Evolutionary conservation across 2,113 vertebrate species (phyloP).

Genomic region (Microcebus tavaratra): DNA sequence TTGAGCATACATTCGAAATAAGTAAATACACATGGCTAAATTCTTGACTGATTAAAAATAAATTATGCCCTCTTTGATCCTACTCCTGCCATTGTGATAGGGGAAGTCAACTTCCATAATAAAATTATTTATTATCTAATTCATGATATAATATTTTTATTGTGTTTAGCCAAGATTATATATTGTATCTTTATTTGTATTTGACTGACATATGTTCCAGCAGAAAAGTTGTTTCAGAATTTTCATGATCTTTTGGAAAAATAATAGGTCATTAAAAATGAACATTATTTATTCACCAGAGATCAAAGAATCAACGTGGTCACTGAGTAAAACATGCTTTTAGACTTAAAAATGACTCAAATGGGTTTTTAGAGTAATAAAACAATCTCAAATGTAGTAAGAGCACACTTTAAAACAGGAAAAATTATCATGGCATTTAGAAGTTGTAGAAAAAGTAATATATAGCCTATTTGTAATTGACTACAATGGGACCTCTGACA

Average conservation of each 20-base stretch:
- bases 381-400: slow-evolving; percentile 50
- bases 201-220: slow-evolving; percentile 37
- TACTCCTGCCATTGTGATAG: neutral
- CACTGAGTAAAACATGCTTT: slow-evolving; percentile 61
- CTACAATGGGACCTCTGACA: slow-evolving; percentile 27
- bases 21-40: neutral
- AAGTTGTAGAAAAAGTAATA: slow-evolving; percentile 38
- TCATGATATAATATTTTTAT: neutral
- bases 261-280: slow-evolving; percentile 69
- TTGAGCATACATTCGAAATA: neutral
- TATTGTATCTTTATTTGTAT: slow-evolving; percentile 23
- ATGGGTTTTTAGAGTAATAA: slow-evolving; percentile 63
- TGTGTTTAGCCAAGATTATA: neutral
- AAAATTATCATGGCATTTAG: slow-evolving; percentile 57
- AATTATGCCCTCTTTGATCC: neutral
- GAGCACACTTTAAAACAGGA: neutral
- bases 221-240: slow-evolving; percentile 24
- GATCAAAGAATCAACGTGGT: slow-evolving; percentile 58
- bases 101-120: neutral
- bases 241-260: slow-evolving; percentile 52
- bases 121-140: slow-evolving; percentile 6
- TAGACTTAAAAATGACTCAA: slow-evolving; percentile 61
- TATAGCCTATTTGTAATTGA: slow-evolving; percentile 44
- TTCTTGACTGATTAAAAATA: slow-evolving; percentile 15
- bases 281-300: slow-evolving; percentile 53